A percentile compares a stretch with the other conserved stretches of the same genome.
phyloP scores from a whole-genome alignment of 2,888 invertebrate genomes.

The Erannis defoliaria region DNA sequence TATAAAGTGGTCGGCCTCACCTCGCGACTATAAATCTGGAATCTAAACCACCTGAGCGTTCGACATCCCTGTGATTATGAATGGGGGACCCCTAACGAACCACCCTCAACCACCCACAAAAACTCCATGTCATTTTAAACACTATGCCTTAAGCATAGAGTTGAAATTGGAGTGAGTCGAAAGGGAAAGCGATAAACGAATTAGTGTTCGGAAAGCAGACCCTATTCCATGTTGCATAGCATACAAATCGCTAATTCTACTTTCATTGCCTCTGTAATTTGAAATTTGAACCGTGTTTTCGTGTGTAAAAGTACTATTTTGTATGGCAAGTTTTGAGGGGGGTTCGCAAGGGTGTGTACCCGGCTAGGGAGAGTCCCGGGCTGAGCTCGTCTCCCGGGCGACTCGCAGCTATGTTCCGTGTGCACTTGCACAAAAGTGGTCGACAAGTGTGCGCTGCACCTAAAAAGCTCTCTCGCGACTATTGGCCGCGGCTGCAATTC shows the following conservation, averaged over 20 bases:
- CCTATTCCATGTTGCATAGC: constrained; percentile 77
- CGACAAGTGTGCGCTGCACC: constrained; percentile 61
- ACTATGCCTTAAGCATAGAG: constrained; percentile 45
- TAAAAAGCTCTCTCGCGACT: constrained; percentile 54
- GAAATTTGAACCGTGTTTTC: constrained; percentile 45
- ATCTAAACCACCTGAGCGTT: constrained; percentile 83
- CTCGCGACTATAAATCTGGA: constrained; percentile 80
- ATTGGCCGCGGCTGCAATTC: constrained; percentile 55
- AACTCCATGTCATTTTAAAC: constrained; percentile 45
- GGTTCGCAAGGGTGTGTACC: constrained; percentile 62
- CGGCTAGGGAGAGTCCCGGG: constrained; percentile 68
- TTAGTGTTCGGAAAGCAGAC: constrained; percentile 80
- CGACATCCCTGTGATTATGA: constrained; percentile 81
- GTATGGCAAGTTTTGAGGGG: constrained; percentile 40
- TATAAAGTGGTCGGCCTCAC: constrained; percentile 74
- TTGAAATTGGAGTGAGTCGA: constrained; percentile 44
- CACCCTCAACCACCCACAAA: constrained; percentile 46
- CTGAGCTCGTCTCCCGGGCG: constrained; percentile 79
- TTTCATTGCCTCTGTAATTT: constrained; percentile 39
- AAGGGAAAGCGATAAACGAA: constrained; percentile 71
- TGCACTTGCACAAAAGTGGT: constrained; percentile 73
- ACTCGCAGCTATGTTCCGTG: constrained; percentile 55
- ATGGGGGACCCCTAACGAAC: constrained; percentile 64
- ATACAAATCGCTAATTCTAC: constrained; percentile 77
- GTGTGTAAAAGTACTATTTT: constrained; percentile 50